These are phyloP conservation scores for Capreolus pygargus DNA, from an alignment of 2,113 vertebrate genomes.

Conservation along the genomic window DNA sequence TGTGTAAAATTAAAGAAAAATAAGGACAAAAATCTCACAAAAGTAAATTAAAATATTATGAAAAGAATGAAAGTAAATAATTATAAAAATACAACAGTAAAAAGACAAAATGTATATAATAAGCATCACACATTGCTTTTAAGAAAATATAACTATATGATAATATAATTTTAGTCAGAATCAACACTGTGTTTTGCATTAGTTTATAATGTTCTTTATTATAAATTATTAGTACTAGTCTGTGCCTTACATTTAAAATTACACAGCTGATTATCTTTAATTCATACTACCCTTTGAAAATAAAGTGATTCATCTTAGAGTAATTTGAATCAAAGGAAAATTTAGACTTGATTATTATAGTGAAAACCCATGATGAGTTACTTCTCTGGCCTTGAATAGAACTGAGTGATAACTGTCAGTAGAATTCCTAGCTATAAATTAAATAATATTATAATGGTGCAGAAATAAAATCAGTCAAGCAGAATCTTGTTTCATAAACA, in stretches of 20 bases:
- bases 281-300: background rate
- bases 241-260: background rate
- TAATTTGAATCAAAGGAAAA: constrained; percentile 30
- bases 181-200: background rate
- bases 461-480: constrained; percentile 77
- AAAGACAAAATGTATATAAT: background rate
- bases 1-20: background rate
- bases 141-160: background rate
- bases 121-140: background rate
- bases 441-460: constrained; percentile 68
- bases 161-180: background rate
- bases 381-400: constrained; percentile 33
- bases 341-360: constrained; percentile 43
- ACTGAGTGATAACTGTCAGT: constrained; percentile 67
- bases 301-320: background rate
- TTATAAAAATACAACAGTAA: background rate
- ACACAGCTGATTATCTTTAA: background rate
- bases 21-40: background rate
- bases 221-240: background rate
- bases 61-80: background rate
- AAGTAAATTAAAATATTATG: background rate
- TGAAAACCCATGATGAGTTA: constrained; percentile 59
- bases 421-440: constrained; percentile 67
- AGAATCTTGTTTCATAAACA: constrained; percentile 75
- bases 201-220: background rate